Conservation (phyloP, 92 coral and sea anemone genomes). For the Porites evermanni region DNA sequence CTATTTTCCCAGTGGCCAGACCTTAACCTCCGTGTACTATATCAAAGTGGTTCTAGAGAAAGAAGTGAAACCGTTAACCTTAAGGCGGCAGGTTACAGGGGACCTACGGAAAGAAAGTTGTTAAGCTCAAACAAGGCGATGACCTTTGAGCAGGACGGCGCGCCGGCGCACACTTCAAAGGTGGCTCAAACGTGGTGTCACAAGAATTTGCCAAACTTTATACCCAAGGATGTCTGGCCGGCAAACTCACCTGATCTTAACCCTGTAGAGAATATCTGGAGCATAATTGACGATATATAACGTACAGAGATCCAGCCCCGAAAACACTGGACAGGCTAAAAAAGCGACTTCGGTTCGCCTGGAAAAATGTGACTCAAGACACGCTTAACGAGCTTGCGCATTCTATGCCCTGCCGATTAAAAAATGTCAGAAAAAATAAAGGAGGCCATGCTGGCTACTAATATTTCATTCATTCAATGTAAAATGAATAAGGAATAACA, state of each 20-base stretch:
- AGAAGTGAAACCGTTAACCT: too few species aligned
- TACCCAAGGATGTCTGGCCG: conserved; percentile 21
- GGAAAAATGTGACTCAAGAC: not conserved
- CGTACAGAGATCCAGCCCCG: conserved; percentile 37
- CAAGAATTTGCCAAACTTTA: conserved; percentile 35
- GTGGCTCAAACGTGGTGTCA: conserved; percentile 25
- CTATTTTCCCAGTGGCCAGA: too few species aligned
- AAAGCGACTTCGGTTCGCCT: not conserved
- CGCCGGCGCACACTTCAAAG: conserved; percentile 39
- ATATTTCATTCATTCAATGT: too few species aligned
- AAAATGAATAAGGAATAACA: too few species aligned
- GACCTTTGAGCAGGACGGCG: conserved; percentile 8
- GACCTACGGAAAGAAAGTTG: too few species aligned
- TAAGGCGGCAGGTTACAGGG: too few species aligned
- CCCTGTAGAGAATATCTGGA: conserved; percentile 32
- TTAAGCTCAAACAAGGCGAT: not conserved
- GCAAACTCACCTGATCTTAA: conserved; percentile 40
- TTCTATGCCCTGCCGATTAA: not conserved
- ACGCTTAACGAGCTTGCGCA: not conserved
- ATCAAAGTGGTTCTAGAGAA: too few species aligned
- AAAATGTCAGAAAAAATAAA: too few species aligned
- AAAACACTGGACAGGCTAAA: conserved; percentile 4
- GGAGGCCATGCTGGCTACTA: too few species aligned
- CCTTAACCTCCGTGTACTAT: too few species aligned
- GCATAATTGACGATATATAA: conserved; percentile 34